phyloP scores from a whole-genome alignment of 2,888 invertebrate genomes.

The Byasa hedistus region DNA sequence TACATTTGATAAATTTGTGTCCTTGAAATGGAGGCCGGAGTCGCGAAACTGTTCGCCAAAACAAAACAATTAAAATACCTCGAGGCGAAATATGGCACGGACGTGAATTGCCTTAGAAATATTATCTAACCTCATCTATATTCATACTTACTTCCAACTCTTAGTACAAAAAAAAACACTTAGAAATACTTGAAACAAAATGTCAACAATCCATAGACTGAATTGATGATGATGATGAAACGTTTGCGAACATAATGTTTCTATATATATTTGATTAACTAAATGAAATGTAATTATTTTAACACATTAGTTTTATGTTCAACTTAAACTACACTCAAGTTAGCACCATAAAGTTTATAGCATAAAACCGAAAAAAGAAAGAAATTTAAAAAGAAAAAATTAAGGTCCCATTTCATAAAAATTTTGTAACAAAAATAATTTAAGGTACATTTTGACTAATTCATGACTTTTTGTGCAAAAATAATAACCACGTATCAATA shows the following conservation, averaged over 20 bases:
- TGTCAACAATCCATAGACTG: too few species aligned
- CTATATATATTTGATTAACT: too few species aligned
- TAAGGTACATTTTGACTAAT: not conserved
- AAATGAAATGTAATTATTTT: too few species aligned
- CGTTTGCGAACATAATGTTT: too few species aligned
- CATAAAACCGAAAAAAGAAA: not conserved
- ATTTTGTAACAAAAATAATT: not conserved
- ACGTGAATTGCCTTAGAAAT: constrained; percentile 24
- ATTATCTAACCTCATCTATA: constrained; percentile 7
- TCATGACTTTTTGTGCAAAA: not conserved
- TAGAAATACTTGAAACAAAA: not conserved
- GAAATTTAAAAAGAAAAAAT: not conserved
- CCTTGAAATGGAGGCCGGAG: constrained; percentile 14
- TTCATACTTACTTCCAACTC: constrained; percentile 1
- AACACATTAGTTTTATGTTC: too few species aligned
- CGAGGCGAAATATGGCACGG: constrained; percentile 12
- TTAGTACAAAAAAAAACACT: not conserved
- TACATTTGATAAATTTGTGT: not conserved
- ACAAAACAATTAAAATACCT: constrained; percentile 27
- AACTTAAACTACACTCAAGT: too few species aligned
- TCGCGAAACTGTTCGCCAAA: constrained; percentile 24
- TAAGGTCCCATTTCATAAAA: not conserved
- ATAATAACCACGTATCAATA: constrained; percentile 13
- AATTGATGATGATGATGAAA: too few species aligned
- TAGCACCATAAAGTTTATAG: too few species aligned